Evolutionary conservation across 2,888 invertebrate species (phyloP).

Genomic region (Cryptocephalus primarius): DNA sequence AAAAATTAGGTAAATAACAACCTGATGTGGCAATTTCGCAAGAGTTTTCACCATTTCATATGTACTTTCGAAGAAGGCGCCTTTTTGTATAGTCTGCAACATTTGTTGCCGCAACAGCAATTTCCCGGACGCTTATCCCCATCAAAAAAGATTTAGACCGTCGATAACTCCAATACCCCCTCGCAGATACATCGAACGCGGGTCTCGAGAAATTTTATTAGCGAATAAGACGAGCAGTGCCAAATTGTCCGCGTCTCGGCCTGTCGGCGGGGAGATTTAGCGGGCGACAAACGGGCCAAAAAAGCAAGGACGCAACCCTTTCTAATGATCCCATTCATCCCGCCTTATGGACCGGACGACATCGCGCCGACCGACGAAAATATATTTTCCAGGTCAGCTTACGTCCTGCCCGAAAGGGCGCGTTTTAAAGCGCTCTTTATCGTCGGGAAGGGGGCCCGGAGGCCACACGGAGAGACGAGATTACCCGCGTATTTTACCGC

Average conservation of each 20-base stretch:
- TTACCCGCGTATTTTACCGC: background rate
- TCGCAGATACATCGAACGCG: too few relatives aligned
- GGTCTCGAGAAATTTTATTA: too few relatives aligned
- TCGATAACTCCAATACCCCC: too few relatives aligned
- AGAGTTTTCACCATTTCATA: too few relatives aligned
- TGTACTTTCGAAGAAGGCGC: too few relatives aligned
- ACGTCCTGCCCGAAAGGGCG: background rate
- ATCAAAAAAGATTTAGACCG: too few relatives aligned
- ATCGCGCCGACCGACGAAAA: constrained; percentile 4
- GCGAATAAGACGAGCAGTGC: background rate
- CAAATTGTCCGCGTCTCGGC: background rate
- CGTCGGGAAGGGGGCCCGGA: background rate
- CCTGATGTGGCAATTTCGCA: too few relatives aligned
- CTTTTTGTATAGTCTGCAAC: too few relatives aligned
- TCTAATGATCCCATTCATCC: constrained; percentile 6
- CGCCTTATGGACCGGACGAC: constrained; percentile 5
- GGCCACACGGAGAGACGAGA: background rate
- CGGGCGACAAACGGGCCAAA: constrained; percentile 3
- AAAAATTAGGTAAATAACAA: too few relatives aligned
- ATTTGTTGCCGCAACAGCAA: too few relatives aligned
- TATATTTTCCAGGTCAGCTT: constrained; percentile 6
- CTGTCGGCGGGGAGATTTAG: constrained; percentile 1
- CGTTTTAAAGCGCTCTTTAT: background rate
- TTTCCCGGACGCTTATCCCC: too few relatives aligned
- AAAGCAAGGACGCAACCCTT: constrained; percentile 4